A percentile compares a stretch with the other conserved stretches of the same genome.
phyloP scores from a whole-genome alignment of 2,797 vertebrate genomes.

The Catamblyrhynchus diadema region DNA sequence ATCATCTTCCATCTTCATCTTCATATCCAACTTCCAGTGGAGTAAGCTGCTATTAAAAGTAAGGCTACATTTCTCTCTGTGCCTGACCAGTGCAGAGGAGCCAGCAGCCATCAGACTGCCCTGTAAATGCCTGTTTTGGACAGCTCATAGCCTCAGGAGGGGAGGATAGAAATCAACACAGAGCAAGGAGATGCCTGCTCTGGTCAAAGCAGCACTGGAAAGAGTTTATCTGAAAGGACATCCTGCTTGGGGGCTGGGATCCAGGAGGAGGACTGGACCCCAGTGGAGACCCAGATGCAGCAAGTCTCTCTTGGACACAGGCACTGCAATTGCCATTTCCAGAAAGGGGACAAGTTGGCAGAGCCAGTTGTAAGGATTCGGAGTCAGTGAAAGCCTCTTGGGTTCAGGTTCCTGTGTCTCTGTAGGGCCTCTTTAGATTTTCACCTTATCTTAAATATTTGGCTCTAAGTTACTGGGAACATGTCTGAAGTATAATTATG shows the following conservation, averaged over 20 bases:
- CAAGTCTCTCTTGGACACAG: not conserved
- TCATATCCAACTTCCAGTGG: not conserved
- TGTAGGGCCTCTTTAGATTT: not conserved
- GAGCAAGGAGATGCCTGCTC: not conserved
- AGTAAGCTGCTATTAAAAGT: not conserved
- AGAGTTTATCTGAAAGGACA: not conserved
- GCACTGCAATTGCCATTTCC: not conserved
- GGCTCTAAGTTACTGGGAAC: not conserved
- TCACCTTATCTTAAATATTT: not conserved
- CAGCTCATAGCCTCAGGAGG: not conserved
- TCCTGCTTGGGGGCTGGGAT: not conserved
- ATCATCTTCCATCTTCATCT: not conserved
- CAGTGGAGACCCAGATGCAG: too few species aligned
- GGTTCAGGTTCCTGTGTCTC: not conserved
- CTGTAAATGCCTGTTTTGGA: not conserved
- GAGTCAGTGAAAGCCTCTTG: not conserved
- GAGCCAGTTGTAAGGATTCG: not conserved
- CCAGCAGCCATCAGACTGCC: not conserved
- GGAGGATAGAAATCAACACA: not conserved
- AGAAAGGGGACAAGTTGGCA: not conserved
- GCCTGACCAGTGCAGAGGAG: not conserved
- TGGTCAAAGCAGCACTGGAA: not conserved
- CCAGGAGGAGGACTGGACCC: not conserved
- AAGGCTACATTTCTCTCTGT: not conserved
- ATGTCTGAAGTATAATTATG: not conserved